Base-by-base conservation (phyloP, 2,888 invertebrate species). In the Mesorhabditis belari region DNA sequence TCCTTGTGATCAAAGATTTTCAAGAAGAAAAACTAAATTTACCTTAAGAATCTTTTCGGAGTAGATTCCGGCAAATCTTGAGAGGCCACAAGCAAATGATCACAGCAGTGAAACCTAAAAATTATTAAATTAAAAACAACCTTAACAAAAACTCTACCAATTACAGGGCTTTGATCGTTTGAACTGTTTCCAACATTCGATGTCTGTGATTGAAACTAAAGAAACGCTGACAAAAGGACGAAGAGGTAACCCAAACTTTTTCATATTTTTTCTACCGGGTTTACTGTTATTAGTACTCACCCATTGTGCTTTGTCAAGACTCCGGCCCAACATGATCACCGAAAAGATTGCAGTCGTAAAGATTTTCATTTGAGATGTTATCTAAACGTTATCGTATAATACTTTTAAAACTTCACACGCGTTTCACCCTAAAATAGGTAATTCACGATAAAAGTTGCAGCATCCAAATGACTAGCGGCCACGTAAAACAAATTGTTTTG, bases 401-500 rank as follows among this genome's bases (percentile, higher is more conserved):
- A n/a, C n/a, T n/a, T n/a, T n/a, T n/a, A n/a, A n/a, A n/a, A n/a
- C n/a, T n/a, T n/a, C n/a, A n/a, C 17, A 17, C 9, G 9, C 54
- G 49, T 5, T 12, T 3, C 23, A 35, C 35, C 9, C 17, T 25
- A 25, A 55, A 3, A 24, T 51, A 54, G 28, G 27, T 19, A 55
- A 21, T 2, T 19, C 19, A 90, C 93, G 87, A 98, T 98, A 85
- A 94, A 92, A 49, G 98, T 96, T 24, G 96, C 96, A 57, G 96
- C 96, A 85, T 98, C 96, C 75, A 98, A 86, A 86, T 98, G 93
- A 3, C 94, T 91, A 35, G 95, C 92, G 2, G 96, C 95, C 19
- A 96, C 87, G 83, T 95, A 98, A 17, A 98, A 86, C 64, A 98
- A 85, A 85, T 98, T 98, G 82, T 98, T 98, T 83, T 98, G 98